Conservation (phyloP, 2,888 invertebrate species). For the Diploptera punctata region DNA sequence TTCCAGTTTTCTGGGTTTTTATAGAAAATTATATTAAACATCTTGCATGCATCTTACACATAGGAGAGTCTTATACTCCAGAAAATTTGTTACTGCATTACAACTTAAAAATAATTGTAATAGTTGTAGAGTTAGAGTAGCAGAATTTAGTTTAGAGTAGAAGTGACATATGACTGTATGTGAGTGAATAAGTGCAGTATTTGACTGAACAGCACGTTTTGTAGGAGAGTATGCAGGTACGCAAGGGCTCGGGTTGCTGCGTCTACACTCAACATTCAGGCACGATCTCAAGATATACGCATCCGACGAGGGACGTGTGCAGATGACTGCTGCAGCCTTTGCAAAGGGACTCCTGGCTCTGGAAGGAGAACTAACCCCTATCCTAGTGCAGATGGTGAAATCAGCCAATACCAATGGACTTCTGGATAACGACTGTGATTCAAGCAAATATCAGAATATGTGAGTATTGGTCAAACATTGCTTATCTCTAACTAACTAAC, state of each 20-base stretch:
- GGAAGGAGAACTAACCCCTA: constrained; percentile 98
- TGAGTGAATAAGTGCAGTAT: neutral
- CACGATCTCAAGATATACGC: constrained; percentile 99
- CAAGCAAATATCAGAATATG: constrained; percentile 94
- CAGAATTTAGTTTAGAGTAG: neutral
- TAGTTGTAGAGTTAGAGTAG: neutral
- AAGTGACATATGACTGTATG: neutral
- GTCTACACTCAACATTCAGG: constrained; percentile 97
- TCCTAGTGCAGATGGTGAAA: constrained; percentile 99
- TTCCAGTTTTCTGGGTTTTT: too few species aligned
- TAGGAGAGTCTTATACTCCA: too few species aligned
- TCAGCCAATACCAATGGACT: constrained; percentile 98
- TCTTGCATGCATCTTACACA: too few species aligned
- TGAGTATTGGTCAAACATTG: constrained; percentile 59
- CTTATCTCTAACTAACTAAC: too few species aligned
- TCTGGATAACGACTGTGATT: constrained; percentile 97
- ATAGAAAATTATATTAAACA: too few species aligned
- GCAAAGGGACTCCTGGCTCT: constrained; percentile 96
- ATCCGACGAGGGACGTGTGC: constrained; percentile 98
- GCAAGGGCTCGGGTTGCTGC: constrained; percentile 92
- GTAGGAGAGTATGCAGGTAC: constrained; percentile 83
- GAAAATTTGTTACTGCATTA: neutral
- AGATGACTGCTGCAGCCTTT: constrained; percentile 99
- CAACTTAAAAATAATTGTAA: neutral
- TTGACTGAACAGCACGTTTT: neutral